phyloP scores from a whole-genome alignment of 2,797 vertebrate genomes.

The Pitangus sulphuratus region DNA sequence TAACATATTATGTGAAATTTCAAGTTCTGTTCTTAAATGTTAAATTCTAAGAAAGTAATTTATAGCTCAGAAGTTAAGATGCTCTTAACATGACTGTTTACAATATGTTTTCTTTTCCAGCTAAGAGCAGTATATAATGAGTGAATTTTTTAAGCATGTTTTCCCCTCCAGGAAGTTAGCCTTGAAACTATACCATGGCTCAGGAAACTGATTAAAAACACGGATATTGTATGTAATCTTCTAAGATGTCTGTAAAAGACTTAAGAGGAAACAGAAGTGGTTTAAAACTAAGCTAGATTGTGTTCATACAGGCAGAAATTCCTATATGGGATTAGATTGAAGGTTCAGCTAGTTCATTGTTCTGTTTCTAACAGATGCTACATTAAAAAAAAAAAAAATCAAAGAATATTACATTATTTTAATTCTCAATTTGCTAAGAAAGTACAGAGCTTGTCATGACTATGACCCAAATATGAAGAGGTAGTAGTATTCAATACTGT shows the following conservation, averaged over 20 bases:
- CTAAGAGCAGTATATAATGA: neutral
- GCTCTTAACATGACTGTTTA: neutral
- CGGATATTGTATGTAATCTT: neutral
- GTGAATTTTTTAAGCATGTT: neutral
- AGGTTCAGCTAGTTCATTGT: neutral
- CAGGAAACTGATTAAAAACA: neutral
- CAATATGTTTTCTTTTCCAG: neutral
- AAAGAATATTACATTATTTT: neutral
- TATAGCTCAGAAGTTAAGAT: neutral
- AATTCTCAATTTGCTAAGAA: neutral
- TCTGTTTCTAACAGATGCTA: neutral
- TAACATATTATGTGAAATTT: neutral
- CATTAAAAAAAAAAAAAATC: neutral
- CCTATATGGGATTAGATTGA: neutral
- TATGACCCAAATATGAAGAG: neutral
- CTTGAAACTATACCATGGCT: neutral
- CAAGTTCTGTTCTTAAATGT: constrained; percentile 1
- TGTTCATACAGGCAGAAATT: neutral
- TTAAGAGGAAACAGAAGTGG: neutral
- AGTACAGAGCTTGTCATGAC: neutral
- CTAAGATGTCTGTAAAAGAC: neutral
- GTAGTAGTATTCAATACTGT: neutral
- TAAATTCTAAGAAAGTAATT: neutral
- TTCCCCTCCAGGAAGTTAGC: neutral
- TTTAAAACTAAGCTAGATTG: neutral